Base-by-base conservation (phyloP, 2,888 invertebrate genomes). In the Zhengitettix transpicula region DNA sequence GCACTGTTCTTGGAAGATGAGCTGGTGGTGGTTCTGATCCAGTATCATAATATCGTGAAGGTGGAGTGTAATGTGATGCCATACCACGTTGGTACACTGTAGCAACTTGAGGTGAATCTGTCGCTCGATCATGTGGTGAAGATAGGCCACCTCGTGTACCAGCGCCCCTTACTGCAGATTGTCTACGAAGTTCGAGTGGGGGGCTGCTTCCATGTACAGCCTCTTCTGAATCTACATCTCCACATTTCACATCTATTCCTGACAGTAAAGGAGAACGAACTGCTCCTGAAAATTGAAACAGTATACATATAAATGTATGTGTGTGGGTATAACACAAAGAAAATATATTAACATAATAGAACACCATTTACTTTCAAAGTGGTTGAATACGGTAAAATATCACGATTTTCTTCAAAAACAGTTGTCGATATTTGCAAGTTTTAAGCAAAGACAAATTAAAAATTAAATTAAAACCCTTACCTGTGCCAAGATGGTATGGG, bases 181-280 rank as follows among this genome's bases (percentile, higher is more conserved):
- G 78, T 52, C 82, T 73, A 56, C 87, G 79, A 68, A 87, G 72
- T 73, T 88, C 88, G 67, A 87, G 73, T 42, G 88, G 86, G 66
- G 88, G 86, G 42, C 64, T 64, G 51, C 58, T 79, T 12, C 55
- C 55, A 41, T 40, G 55, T 11, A 8, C 55, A 65, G 78, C 78
- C 62, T 81, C 75, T 47, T 61, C 63, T n/a, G 60, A 61, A 8
- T 60, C 67, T 82, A 61, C 64, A 8, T 60, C 58, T 16, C 64
- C 65, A 12, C 61, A 59, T 57, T 65, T 65, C 44, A 59, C 55
- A 12, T 65, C 65, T 16, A 64, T 59, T 10, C 61, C 58, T 3
- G 64, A 60, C 52, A 64, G 54, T 44, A 64, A 42, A 9, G 64
- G 63, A 0, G 65, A 65, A 10, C 65, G 58, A 12, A 65, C 61